phyloP scores from a whole-genome alignment of 2,113 vertebrate species.

The Puffinus mauretanicus region DNA sequence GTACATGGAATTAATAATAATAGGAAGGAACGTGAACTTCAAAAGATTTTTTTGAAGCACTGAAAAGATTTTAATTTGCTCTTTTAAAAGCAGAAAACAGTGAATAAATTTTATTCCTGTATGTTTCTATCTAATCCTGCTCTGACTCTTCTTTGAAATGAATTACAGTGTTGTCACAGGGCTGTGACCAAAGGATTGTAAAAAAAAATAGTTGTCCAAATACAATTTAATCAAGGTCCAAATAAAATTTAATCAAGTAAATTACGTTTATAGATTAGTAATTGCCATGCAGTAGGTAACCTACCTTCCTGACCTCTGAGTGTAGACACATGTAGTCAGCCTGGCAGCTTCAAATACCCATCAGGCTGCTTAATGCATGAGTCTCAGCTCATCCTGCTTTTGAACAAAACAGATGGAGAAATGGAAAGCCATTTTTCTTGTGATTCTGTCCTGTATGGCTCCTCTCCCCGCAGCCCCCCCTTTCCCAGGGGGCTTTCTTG shows the following conservation, averaged over 20 bases:
- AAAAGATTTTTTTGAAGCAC: not conserved
- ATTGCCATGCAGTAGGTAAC: not conserved
- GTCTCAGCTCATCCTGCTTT: not conserved
- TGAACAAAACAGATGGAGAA: not conserved
- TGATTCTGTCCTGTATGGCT: not conserved
- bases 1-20: not conserved
- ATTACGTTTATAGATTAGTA: not conserved
- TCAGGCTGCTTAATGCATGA: not conserved
- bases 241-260: not conserved
- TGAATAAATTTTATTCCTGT: not conserved
- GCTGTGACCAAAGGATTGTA: not conserved
- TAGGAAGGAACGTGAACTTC: not conserved
- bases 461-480: not conserved
- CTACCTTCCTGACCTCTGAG: not conserved
- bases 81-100: not conserved
- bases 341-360: not conserved
- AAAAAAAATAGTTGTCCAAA: not conserved
- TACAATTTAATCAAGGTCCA: not conserved
- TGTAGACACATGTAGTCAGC: not conserved
- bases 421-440: not conserved
- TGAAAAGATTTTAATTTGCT: not conserved
- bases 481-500: not conserved
- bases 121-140: not conserved
- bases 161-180: not conserved
- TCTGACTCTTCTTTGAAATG: not conserved